Conservation (phyloP, 2,797 vertebrate species). For the Microctenopoma steveboyesi region DNA sequence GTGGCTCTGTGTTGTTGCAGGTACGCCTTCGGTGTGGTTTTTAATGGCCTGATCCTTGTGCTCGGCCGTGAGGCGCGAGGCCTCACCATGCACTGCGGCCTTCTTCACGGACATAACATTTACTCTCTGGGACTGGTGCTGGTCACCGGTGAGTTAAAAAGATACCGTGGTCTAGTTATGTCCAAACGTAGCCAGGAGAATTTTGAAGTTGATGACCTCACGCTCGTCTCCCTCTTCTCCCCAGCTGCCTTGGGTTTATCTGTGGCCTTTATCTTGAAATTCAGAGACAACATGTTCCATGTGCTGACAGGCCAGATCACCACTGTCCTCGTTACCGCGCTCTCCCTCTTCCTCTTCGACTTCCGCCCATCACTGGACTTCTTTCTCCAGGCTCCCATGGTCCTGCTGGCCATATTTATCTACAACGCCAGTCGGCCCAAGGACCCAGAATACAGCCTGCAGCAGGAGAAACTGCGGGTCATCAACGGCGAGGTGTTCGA, state of each 20-base stretch:
- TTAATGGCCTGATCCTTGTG: conserved; percentile 89
- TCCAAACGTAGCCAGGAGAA: too few species aligned
- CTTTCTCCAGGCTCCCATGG: conserved; percentile 93
- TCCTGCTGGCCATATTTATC: conserved; percentile 95
- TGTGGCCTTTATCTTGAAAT: conserved; percentile 98
- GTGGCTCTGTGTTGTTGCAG: conserved; percentile 38
- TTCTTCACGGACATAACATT: conserved; percentile 94
- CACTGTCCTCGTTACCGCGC: conserved; percentile 90
- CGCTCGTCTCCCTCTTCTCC: background rate
- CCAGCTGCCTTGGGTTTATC: conserved; percentile 90
- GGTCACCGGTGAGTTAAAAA: conserved; percentile 82
- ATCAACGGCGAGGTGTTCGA: conserved; percentile 89
- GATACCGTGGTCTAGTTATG: too few species aligned
- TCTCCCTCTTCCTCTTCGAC: conserved; percentile 92
- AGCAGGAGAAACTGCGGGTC: conserved; percentile 87
- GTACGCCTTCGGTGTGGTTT: conserved; percentile 92
- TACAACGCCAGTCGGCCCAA: conserved; percentile 88
- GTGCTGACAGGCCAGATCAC: conserved; percentile 95
- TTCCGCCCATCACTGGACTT: conserved; percentile 94
- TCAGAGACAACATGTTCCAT: conserved; percentile 99
- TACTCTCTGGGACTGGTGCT: conserved; percentile 92
- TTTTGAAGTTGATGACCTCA: background rate
- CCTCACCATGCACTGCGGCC: conserved; percentile 88
- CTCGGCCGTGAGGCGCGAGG: conserved; percentile 84
- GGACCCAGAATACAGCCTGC: conserved; percentile 80